phyloP scores from a whole-genome alignment of 2,888 invertebrate species.

The Sialis fuliginosa region DNA sequence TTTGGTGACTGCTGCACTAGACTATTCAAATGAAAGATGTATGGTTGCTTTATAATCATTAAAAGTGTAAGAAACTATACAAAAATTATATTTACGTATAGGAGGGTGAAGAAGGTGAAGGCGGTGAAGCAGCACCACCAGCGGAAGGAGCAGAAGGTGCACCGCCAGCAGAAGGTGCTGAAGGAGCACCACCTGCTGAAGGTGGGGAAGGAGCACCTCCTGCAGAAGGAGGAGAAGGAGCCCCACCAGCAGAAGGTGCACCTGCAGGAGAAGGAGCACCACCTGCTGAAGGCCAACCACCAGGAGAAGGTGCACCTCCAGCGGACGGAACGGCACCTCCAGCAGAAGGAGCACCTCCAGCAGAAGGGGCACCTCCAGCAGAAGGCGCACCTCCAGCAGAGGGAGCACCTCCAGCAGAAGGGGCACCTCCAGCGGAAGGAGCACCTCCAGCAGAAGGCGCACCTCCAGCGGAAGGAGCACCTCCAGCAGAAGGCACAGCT shows the following conservation, averaged over 20 bases:
- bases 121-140: slow-evolving; percentile 17
- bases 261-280: slow-evolving; percentile 19
- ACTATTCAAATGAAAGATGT: background rate
- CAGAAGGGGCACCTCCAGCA: slow-evolving; percentile 16
- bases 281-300: slow-evolving; percentile 19
- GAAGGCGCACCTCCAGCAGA: slow-evolving; percentile 22
- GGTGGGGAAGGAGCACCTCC: slow-evolving; percentile 17
- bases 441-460: slow-evolving; percentile 18
- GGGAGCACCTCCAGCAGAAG: slow-evolving; percentile 12
- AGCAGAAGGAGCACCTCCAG: slow-evolving; percentile 19
- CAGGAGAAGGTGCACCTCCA: slow-evolving; percentile 18
- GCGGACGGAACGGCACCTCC: slow-evolving; percentile 17
- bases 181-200: slow-evolving; percentile 19
- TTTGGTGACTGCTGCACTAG: too few relatives aligned
- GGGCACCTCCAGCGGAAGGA: slow-evolving; percentile 18
- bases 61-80: too few relatives aligned
- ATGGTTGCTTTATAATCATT: background rate
- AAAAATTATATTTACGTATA: too few relatives aligned
- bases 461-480: slow-evolving; percentile 11
- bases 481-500: slow-evolving; percentile 13
- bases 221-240: slow-evolving; percentile 11
- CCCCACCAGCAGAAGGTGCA: slow-evolving; percentile 13
- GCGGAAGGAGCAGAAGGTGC: slow-evolving; percentile 21
- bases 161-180: slow-evolving; percentile 15
- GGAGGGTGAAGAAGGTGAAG: slow-evolving; percentile 19